phyloP scores from a whole-genome alignment of 30 jellyfish, hydroid and myxozoan genomes.

The Pseudorhiza aurosa region DNA sequence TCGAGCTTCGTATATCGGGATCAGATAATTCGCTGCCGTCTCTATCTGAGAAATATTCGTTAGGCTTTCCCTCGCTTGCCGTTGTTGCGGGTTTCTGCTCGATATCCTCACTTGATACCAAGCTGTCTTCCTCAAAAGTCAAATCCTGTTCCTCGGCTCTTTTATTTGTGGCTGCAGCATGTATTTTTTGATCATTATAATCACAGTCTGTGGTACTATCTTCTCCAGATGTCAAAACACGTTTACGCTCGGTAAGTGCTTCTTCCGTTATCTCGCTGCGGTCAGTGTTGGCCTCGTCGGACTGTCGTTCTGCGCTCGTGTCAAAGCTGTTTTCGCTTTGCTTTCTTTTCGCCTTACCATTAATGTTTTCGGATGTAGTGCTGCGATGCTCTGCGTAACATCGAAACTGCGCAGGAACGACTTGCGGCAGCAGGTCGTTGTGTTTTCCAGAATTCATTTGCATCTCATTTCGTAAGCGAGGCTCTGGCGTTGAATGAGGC shows the following conservation, averaged over 20 bases:
- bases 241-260: slow-evolving; percentile 11
- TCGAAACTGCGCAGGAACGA: slow-evolving; percentile 54
- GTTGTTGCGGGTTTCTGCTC: not conserved
- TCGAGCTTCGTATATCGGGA: slow-evolving; percentile 9
- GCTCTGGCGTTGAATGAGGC: slow-evolving; percentile 66
- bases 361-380: not conserved
- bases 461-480: slow-evolving; percentile 37
- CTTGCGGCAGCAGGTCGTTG: slow-evolving; percentile 53
- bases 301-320: slow-evolving; percentile 46
- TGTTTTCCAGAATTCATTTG: slow-evolving; percentile 18
- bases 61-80: not conserved
- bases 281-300: slow-evolving; percentile 29
- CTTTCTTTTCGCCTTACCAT: slow-evolving; percentile 17
- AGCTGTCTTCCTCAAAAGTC: not conserved
- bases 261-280: slow-evolving; percentile 48
- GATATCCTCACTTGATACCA: slow-evolving; percentile 4
- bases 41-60: not conserved
- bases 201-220: slow-evolving; percentile 14
- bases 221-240: slow-evolving; percentile 65
- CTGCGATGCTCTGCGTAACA: slow-evolving; percentile 15
- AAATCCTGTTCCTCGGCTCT: not conserved
- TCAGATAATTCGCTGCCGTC: not conserved
- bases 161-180: not conserved
- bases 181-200: not conserved
- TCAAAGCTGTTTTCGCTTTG: slow-evolving; percentile 46